phyloP scores from a whole-genome alignment of 2,888 invertebrate species.

The Brenthis ino region DNA sequence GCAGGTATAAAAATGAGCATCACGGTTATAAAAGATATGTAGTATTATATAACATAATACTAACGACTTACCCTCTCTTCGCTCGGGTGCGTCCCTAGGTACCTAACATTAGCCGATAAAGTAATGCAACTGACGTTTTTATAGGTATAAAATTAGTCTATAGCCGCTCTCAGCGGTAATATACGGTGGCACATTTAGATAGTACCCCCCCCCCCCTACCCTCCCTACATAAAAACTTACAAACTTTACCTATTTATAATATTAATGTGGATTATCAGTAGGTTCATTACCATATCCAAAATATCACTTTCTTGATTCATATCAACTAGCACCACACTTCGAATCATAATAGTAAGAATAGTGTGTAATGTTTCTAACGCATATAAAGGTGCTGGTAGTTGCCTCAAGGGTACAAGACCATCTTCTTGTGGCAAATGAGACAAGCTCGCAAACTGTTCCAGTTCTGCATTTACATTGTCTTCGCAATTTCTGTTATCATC shows the following conservation, averaged over 20 bases:
- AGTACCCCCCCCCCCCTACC: neutral
- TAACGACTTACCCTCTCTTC: too few relatives aligned
- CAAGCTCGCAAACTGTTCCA: slow-evolving; percentile 57
- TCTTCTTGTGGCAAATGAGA: slow-evolving; percentile 50
- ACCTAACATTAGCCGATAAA: too few relatives aligned
- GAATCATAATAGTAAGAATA: slow-evolving; percentile 60
- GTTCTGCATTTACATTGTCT: slow-evolving; percentile 55
- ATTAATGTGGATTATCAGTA: neutral
- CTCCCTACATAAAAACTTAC: neutral
- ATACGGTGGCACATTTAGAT: too few relatives aligned
- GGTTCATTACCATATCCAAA: slow-evolving; percentile 56
- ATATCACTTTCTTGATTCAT: slow-evolving; percentile 49
- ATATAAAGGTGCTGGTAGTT: slow-evolving; percentile 70
- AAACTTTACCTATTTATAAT: neutral
- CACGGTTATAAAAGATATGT: too few relatives aligned
- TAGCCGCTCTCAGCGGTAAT: too few relatives aligned
- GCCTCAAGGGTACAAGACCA: slow-evolving; percentile 57
- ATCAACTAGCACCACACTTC: slow-evolving; percentile 54
- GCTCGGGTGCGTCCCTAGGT: too few relatives aligned
- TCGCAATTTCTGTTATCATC: slow-evolving; percentile 54
- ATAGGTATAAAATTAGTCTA: too few relatives aligned
- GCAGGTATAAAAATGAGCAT: too few relatives aligned
- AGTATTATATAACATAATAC: too few relatives aligned
- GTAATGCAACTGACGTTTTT: too few relatives aligned
- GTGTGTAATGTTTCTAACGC: slow-evolving; percentile 63